These are phyloP conservation scores for Chironomus tentans DNA, from an alignment of 2,888 invertebrate genomes.

Conservation along the genomic window DNA sequence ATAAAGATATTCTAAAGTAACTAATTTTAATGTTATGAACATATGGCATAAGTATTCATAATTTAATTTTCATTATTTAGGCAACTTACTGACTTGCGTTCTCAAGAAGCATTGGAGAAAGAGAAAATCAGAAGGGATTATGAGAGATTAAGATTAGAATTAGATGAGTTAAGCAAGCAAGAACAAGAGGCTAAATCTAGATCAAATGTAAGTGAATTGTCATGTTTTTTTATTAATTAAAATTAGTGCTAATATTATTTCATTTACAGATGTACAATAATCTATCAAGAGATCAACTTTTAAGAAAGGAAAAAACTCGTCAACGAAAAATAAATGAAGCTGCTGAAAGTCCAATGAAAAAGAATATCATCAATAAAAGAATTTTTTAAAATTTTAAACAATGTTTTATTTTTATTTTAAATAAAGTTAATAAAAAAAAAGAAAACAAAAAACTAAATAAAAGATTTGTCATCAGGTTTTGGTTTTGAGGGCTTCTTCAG, in stretches of 20 bases:
- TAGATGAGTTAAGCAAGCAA: slow-evolving; percentile 42
- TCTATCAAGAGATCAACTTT: slow-evolving; percentile 31
- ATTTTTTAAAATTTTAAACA: no score
- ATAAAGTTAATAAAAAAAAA: no score
- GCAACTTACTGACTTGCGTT: slow-evolving; percentile 37
- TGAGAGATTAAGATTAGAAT: slow-evolving; percentile 43
- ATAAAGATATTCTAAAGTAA: slow-evolving; percentile 2
- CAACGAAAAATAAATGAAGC: slow-evolving; percentile 47
- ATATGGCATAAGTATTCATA: not conserved
- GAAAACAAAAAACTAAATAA: no score
- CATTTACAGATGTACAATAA: not conserved
- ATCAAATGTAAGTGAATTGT: not conserved
- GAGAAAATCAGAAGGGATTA: slow-evolving; percentile 46
- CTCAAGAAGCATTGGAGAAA: slow-evolving; percentile 45
- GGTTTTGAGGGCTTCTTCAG: no score
- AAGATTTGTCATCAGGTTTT: no score
- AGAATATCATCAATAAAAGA: slow-evolving; percentile 38
- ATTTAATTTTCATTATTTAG: slow-evolving; percentile 31
- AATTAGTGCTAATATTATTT: not conserved
- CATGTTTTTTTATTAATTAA: not conserved
- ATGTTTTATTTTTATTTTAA: no score
- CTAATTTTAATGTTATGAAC: not conserved
- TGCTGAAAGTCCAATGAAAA: slow-evolving; percentile 41
- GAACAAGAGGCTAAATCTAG: slow-evolving; percentile 30
- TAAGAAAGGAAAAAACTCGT: slow-evolving; percentile 40